These are phyloP conservation scores for Prunella fulvescens DNA, from an alignment of 2,113 vertebrate species.

Conservation along the genomic window DNA sequence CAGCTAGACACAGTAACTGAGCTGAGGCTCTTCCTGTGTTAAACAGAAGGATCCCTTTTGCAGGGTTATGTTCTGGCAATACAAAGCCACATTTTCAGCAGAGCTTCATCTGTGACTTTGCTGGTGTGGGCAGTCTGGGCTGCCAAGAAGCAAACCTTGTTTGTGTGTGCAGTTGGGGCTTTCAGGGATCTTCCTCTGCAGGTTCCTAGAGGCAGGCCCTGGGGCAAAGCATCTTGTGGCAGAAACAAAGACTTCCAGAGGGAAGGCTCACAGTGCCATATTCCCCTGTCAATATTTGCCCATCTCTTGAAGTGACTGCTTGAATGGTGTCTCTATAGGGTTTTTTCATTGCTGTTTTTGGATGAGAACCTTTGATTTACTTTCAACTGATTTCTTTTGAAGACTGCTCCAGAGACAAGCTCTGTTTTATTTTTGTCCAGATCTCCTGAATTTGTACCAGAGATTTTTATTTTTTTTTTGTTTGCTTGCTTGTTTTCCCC, in stretches of 20 bases:
- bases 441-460: neutral
- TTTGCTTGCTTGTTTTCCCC: neutral
- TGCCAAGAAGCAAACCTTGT: neutral
- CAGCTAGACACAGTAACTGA: neutral
- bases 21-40: neutral
- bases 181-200: neutral
- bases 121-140: neutral
- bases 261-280: neutral
- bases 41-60: neutral
- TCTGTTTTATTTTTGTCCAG: neutral
- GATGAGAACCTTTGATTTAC: neutral
- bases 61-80: neutral
- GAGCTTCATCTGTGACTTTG: neutral
- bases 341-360: neutral
- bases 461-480: neutral
- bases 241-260: neutral
- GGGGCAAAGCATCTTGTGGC: neutral
- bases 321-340: neutral
- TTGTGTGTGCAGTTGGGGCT: neutral
- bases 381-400: conserved; percentile 27
- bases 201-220: neutral
- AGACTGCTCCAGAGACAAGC: neutral
- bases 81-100: neutral
- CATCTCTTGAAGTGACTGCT: neutral
- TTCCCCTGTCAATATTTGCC: neutral